phyloP scores from a whole-genome alignment of 2,113 vertebrate genomes.

The Oreamnos americanus region DNA sequence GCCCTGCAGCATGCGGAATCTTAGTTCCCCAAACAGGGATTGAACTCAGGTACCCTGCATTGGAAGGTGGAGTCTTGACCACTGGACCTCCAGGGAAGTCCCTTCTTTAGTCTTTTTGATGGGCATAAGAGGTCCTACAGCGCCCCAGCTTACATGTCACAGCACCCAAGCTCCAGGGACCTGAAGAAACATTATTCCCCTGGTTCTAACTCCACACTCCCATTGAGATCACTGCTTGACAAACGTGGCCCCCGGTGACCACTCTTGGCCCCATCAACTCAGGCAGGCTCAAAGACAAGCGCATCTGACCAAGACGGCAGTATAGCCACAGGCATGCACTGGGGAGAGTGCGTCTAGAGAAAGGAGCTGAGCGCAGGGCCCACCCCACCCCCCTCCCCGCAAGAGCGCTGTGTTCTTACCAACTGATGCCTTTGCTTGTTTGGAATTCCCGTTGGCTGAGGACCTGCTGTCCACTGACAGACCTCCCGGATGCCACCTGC shows the following conservation, averaged over 20 bases:
- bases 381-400: fast-evolving
- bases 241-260: background rate
- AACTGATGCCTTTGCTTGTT: fast-evolving
- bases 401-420: fast-evolving
- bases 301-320: fast-evolving
- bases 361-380: background rate
- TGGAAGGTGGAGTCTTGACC: background rate
- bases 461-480: background rate
- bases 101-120: background rate
- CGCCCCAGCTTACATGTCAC: background rate
- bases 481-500: background rate
- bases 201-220: background rate
- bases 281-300: background rate
- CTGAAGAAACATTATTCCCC: background rate
- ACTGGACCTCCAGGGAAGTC: background rate
- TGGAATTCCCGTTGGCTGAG: fast-evolving
- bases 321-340: fast-evolving
- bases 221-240: background rate
- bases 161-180: background rate
- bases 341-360: background rate
- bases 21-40: background rate
- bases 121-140: background rate
- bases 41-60: background rate
- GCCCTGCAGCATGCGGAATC: background rate
- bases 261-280: background rate